A percentile compares a stretch with the other conserved stretches of the same genome.
phyloP scores from a whole-genome alignment of 2,888 invertebrate species.

The Phorcus lineatus region DNA sequence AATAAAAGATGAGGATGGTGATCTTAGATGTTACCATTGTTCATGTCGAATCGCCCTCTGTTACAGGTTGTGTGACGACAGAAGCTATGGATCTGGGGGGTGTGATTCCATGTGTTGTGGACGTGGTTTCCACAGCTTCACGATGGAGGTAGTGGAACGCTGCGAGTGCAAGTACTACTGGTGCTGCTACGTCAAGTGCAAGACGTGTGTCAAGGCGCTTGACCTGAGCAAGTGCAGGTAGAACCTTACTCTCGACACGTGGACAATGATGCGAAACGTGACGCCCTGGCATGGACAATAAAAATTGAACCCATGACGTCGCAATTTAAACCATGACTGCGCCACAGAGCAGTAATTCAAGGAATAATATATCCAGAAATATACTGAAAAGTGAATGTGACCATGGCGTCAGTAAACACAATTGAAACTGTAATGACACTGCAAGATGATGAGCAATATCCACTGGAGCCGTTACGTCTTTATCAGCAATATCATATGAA shows the following conservation, averaged over 20 bases:
- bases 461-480: too few relatives aligned
- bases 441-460: too few relatives aligned
- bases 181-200: conserved; percentile 92
- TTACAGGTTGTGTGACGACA: conserved; percentile 82
- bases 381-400: too few relatives aligned
- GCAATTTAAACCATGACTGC: too few relatives aligned
- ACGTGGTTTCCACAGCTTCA: conserved; percentile 84
- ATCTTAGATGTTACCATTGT: too few relatives aligned
- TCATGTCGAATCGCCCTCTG: too few relatives aligned
- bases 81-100: conserved; percentile 81
- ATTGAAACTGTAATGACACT: too few relatives aligned
- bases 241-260: neutral
- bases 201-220: conserved; percentile 84
- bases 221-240: conserved; percentile 83
- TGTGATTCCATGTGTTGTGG: conserved; percentile 90
- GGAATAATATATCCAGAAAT: too few relatives aligned
- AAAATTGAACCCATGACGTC: neutral
- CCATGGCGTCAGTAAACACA: too few relatives aligned
- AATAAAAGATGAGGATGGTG: too few relatives aligned
- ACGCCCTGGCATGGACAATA: neutral
- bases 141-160: conserved; percentile 81
- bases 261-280: neutral
- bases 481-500: too few relatives aligned
- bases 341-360: too few relatives aligned
- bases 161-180: conserved; percentile 91